phyloP scores from a whole-genome alignment of 1,140 invertebrate species.

The Pseudomyrmex gracilis region DNA sequence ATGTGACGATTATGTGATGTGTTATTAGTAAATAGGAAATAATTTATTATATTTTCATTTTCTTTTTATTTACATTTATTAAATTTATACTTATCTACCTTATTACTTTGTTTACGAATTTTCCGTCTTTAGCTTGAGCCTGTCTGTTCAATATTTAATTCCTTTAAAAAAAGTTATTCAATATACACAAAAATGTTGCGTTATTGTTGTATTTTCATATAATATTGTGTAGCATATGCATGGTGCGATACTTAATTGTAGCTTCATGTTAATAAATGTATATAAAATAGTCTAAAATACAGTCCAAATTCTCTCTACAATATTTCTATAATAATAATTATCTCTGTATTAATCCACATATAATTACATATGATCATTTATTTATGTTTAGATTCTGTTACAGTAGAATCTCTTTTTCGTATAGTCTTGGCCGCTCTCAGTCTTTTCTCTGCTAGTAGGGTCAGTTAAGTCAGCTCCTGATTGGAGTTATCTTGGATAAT shows the following conservation, averaged over 20 bases:
- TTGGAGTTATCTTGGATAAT: too few relatives aligned
- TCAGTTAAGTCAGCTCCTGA: too few relatives aligned
- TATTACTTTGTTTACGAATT: conserved; percentile 39
- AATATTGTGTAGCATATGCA: conserved; percentile 20
- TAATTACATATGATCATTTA: too few relatives aligned
- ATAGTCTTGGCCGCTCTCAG: too few relatives aligned
- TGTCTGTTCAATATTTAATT: conserved; percentile 53
- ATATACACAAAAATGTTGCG: conserved; percentile 38
- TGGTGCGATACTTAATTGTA: conserved; percentile 26
- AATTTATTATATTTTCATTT: conserved; percentile 52
- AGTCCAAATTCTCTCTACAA: not conserved
- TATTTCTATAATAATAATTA: too few relatives aligned
- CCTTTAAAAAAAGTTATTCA: conserved; percentile 27
- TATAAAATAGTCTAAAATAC: conserved; percentile 59
- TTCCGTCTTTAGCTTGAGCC: conserved; percentile 35
- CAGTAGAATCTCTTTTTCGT: too few relatives aligned
- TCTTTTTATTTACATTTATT: conserved; percentile 2
- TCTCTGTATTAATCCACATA: too few relatives aligned
- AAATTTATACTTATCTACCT: conserved; percentile 50
- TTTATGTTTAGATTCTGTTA: too few relatives aligned
- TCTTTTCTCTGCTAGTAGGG: too few relatives aligned
- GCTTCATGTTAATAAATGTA: conserved; percentile 76
- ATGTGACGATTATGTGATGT: conserved; percentile 19
- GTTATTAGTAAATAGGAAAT: not conserved
- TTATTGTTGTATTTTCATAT: conserved; percentile 60